Evolutionary conservation across 2,113 vertebrate genomes (phyloP), one percentile per base, ranked within the genome.

Genomic region (Tupaia tana): DNA sequence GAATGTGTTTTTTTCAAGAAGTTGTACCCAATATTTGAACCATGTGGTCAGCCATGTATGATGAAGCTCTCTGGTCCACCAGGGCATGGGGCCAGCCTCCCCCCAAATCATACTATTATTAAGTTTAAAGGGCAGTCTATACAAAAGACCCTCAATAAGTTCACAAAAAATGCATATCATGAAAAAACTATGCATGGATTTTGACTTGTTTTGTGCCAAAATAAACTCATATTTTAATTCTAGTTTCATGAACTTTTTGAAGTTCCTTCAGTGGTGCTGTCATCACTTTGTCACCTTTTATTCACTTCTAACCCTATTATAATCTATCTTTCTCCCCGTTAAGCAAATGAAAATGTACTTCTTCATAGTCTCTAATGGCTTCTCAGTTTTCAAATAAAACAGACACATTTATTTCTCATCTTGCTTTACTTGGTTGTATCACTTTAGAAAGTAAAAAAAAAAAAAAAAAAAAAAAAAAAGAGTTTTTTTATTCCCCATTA

Each of bases 301-400:
- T 18, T 85, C 34, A 22, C 56, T 88, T 18, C 56, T 64, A n/a
- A 70, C 43, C n/a, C 34, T 56, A 27, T 70, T 74, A 64, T 29
- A 9, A 29, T 43, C 31, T 12, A 7, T 56, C 82, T 85, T 71
- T 31, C 29, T 54, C 56, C 11, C 2, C 52, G 58, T 6, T 58
- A 66, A 81, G 86, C 52, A 80, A 89, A 89, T 90, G 81, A 79
- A 73, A 90, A 93, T 67, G 22, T 8, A 12, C 63, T 86, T 43
- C 3, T 10, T 34, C 10, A 25, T 73, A 24, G 71, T 69, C 61
- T 92, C 64, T 71, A 64, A 58, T 71, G 85, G 52, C 24, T 80
- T 54, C 7, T 31, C 61, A 70, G n/a, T 34, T 90, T 80, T 59
- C 59, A 34, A 75, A 66, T 52, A 4, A 54, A 73, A 78, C 64